Conservation (phyloP, 2,888 invertebrate genomes). For the Stenurella melanura region DNA sequence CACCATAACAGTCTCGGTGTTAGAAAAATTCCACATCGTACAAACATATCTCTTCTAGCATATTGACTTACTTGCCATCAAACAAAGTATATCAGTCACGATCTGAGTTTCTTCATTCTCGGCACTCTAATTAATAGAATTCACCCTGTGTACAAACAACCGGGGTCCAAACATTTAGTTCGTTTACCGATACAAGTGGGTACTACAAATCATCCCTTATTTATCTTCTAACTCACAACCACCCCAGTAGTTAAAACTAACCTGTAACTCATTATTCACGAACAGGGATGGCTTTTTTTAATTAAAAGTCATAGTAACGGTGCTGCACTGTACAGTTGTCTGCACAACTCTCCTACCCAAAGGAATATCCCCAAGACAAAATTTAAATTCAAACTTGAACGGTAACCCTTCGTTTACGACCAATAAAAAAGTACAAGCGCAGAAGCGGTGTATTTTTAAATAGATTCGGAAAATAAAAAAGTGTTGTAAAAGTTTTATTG, state of each 20-base stretch:
- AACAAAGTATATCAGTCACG: conserved; percentile 1
- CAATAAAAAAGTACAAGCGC: conserved; percentile 34
- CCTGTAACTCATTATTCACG: conserved; percentile 32
- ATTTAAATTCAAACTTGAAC: conserved; percentile 40
- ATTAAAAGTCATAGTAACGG: conserved; percentile 34
- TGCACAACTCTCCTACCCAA: background rate
- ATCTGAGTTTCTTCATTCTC: conserved; percentile 6
- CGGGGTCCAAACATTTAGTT: conserved; percentile 24
- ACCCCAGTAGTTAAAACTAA: conserved; percentile 36
- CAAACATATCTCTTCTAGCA: conserved; percentile 1
- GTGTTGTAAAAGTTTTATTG: conserved; percentile 27
- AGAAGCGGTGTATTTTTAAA: conserved; percentile 50
- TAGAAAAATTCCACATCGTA: background rate
- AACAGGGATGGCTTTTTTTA: conserved; percentile 31
- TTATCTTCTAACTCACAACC: conserved; percentile 26
- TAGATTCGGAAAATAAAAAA: conserved; percentile 39
- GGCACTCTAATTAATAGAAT: conserved; percentile 14
- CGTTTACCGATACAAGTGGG: conserved; percentile 29
- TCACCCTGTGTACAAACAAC: conserved; percentile 20
- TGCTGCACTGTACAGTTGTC: conserved; percentile 12
- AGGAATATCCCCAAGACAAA: conserved; percentile 34
- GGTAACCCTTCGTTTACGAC: conserved; percentile 41
- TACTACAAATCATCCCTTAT: conserved; percentile 32
- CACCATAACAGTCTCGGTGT: background rate
- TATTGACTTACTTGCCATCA: conserved; percentile 2